A percentile compares a stretch with the other conserved stretches of the same genome.
phyloP scores from a whole-genome alignment of 2,113 vertebrate genomes.

The Bostrychus sinensis region DNA sequence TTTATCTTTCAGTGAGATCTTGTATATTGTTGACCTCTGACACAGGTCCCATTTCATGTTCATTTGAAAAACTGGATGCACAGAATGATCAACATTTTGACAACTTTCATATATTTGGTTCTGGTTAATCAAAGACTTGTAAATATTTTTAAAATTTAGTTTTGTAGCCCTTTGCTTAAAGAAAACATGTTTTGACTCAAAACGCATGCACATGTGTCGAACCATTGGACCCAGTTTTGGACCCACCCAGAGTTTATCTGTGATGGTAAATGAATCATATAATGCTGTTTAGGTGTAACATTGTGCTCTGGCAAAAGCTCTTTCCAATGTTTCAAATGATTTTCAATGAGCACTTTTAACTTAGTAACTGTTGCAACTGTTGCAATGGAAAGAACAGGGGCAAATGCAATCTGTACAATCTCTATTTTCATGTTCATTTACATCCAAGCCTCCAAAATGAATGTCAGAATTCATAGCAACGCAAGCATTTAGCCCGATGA shows the following conservation, averaged over 20 bases:
- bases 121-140: no score
- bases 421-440: conserved; percentile 25
- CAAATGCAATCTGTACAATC: conserved; percentile 44
- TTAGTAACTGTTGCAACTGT: conserved; percentile 21
- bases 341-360: conserved; percentile 30
- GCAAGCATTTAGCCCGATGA: no score
- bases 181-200: no score
- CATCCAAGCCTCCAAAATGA: conserved; percentile 34
- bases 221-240: conserved; percentile 35
- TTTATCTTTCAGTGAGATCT: no score
- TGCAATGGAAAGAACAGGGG: conserved; percentile 13
- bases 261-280: conserved; percentile 33
- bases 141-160: no score
- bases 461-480: conserved; percentile 34
- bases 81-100: no score
- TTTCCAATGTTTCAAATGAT: conserved; percentile 29
- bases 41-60: no score
- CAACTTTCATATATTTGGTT: no score
- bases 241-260: conserved; percentile 16
- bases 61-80: no score
- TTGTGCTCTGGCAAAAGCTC: conserved; percentile 25
- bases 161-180: no score
- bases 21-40: no score
- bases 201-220: conserved; percentile 39
- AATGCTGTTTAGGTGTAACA: conserved; percentile 45